phyloP scores from a whole-genome alignment of 1,140 invertebrate species.

The Palaemon carinicauda region DNA sequence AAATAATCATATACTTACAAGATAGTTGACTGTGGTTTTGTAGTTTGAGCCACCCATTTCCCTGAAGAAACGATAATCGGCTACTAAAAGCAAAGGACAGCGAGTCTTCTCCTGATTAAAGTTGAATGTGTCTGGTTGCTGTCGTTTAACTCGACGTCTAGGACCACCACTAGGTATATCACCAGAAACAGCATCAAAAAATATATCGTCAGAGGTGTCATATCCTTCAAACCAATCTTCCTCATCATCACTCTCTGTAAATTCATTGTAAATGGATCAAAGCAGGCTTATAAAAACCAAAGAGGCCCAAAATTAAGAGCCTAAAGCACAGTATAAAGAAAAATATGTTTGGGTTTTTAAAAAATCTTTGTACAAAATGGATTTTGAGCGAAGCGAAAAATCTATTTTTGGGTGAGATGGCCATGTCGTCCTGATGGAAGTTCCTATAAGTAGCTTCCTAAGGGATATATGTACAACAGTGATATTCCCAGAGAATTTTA shows the following conservation, averaged over 20 bases:
- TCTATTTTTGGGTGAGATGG: too few species aligned
- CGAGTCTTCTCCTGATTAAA: slow-evolving; percentile 74
- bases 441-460: too few species aligned
- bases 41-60: slow-evolving; percentile 95
- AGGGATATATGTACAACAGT: too few species aligned
- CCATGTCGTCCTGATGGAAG: too few species aligned
- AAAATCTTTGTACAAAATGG: too few species aligned
- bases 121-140: slow-evolving; percentile 43
- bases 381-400: too few species aligned
- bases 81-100: slow-evolving; percentile 90
- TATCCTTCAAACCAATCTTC: slow-evolving; percentile 42
- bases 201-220: neutral
- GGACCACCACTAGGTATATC: neutral
- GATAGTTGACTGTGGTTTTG: slow-evolving; percentile 93
- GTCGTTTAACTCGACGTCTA: slow-evolving; percentile 34
- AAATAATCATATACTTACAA: slow-evolving; percentile 70
- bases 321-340: neutral
- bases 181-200: neutral
- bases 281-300: neutral
- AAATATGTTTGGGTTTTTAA: too few species aligned
- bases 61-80: slow-evolving; percentile 93
- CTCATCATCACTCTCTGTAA: slow-evolving; percentile 19
- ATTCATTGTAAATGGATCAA: neutral
- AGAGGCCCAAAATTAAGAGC: neutral
- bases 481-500: too few species aligned